Evolutionary conservation across 2,888 invertebrate genomes (phyloP), one percentile per base, ranked within the genome.

Genomic region (Leptinotarsa juncta): DNA sequence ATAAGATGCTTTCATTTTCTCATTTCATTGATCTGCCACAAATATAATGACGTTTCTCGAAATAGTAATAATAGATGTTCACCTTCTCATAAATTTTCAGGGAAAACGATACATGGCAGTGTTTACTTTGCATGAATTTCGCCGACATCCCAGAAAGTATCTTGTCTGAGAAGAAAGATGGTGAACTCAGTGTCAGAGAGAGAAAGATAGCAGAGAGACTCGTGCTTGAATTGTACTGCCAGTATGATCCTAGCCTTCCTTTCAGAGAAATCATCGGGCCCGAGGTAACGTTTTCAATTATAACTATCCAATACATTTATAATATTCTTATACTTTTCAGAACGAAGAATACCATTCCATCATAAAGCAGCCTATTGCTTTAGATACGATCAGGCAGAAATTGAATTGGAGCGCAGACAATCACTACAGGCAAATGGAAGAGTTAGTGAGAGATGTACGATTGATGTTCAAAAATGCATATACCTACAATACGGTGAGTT

Each of bases 391-490:
- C 85, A 92, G 95, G 83, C 92, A 93, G 83, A 94, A 94, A 89
- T 89, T 97, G 84, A 94, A 95, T 88, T 93, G 94, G 83, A 91
- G 91, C 79, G 89, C 92, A 83, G 90, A 91, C 70, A 90, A 92
- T 84, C 94, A 94, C 85, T 97, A 97, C 89, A 89, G 91, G 82
- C 91, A 91, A 84, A 90, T 95, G 72, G 90, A 93, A 83, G 92
- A 94, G 81, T 94, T 97, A 87, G 91, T 97, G 74, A 89, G 91
- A 72, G 97, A 97, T 89, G 92, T 95, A 79, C 91, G 95, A 74
- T 90, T 95, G 83, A 93, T 97, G 87, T 97, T 97, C 89, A 93
- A 92, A 87, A 97, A 97, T 89, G 97, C 96, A 57, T 94, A 93
- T 86, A 90, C 90, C 23, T 96, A 93, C 88, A 96, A 97, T 89